phyloP scores from a whole-genome alignment of 2,888 invertebrate species.

The Bombylius major region DNA sequence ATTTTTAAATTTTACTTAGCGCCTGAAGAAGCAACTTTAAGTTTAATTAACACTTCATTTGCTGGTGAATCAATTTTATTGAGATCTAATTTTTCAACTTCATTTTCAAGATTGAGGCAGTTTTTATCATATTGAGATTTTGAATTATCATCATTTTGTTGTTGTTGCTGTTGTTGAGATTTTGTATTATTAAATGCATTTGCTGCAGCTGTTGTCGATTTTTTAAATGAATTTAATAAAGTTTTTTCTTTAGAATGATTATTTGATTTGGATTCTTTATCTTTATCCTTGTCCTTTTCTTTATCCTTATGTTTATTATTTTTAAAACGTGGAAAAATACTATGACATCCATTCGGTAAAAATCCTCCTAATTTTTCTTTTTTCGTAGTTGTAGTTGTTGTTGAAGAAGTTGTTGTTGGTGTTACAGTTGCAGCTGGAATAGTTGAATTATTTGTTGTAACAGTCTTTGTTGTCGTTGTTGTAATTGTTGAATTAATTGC shows the following conservation, averaged over 20 bases:
- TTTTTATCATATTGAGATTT: conserved; percentile 30
- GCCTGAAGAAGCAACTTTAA: conserved; percentile 26
- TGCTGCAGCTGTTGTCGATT: conserved; percentile 9
- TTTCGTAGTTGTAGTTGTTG: conserved; percentile 24
- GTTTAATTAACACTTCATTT: conserved; percentile 30
- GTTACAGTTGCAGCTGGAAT: not conserved
- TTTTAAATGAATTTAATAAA: conserved; percentile 32
- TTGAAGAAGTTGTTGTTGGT: conserved; percentile 1
- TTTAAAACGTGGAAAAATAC: conserved; percentile 35
- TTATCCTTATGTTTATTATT: conserved; percentile 30
- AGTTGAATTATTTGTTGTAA: not conserved
- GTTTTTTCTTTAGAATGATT: conserved; percentile 25
- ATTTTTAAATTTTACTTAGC: conserved; percentile 15
- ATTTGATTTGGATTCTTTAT: conserved; percentile 5
- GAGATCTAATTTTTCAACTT: conserved; percentile 33
- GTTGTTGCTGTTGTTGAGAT: conserved; percentile 15
- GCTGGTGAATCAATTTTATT: conserved; percentile 24
- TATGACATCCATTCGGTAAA: conserved; percentile 31
- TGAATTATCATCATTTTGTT: conserved; percentile 9
- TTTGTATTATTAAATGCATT: conserved; percentile 17
- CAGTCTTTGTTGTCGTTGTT: conserved; percentile 9
- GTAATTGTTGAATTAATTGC: conserved; percentile 9
- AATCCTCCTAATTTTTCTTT: conserved; percentile 36
- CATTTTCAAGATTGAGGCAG: conserved; percentile 32
- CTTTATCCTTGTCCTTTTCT: conserved; percentile 27